Base-by-base conservation (phyloP, 1,140 invertebrate species). In the Formica selysi region DNA sequence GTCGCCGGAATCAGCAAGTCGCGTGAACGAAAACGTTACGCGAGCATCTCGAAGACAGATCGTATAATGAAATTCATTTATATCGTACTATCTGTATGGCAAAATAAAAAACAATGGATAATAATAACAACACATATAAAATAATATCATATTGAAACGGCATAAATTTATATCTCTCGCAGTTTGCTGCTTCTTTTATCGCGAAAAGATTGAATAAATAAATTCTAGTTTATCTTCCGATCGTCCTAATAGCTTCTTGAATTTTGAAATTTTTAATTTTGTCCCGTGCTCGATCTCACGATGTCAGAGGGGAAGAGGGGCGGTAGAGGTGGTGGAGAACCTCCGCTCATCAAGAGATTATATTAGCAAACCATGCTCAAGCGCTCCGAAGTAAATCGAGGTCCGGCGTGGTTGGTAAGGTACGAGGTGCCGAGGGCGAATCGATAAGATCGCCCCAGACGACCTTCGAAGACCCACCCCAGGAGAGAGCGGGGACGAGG, bases 371-470 rank as follows among this genome's bases (percentile, higher is more conserved):
- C 13, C 48, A 13, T 44, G 11, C 41, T 80, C 29, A 84, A 61
- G 22, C 48, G 13, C 36, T 8, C 19, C 32, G 26, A 54, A 74
- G 32, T 83, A 81, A 78, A 81, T 64, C 67, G 73, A 85, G 73
- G 73, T 74, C 41, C 48, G 26, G 62, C 16, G 16, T 71, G 62
- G 57, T 74, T 87, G 70, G 76, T 62, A 54, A 73, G 54, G 64
- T 61, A 78, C 22, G 16, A 41, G 51, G 32, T 68, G 67, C 19
- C 62, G 73, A 41, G 68, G 84, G 65, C 87, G 62, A 93, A 95
- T 94, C 93, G 92, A 94, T 94, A 94, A 90, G 87, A 83, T 74
- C 89, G 93, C 83, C 92, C 93, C 93, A 94, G 93, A 94, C 94
- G 92, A 94, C 94, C 93, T 95, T 95, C 92, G 85, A 85, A 87